Evolutionary conservation across 2,797 vertebrate genomes (phyloP).

Genomic region (Prunella strophiata): DNA sequence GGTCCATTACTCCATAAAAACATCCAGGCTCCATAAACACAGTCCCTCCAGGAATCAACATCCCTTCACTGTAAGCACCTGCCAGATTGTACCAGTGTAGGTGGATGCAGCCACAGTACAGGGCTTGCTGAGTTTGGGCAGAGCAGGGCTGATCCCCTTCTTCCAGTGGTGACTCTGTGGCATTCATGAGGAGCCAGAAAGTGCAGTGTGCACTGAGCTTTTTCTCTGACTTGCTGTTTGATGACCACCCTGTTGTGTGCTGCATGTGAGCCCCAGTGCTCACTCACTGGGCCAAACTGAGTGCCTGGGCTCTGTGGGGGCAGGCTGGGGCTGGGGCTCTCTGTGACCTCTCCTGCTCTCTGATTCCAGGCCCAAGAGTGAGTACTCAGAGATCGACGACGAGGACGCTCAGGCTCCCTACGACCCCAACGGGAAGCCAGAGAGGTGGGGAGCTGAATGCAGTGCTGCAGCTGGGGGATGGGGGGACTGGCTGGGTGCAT

Average conservation of each 20-base stretch:
- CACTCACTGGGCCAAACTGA: rapidly evolving
- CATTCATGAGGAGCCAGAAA: neutral
- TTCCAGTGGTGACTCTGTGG: neutral
- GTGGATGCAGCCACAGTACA: neutral
- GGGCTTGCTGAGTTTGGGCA: neutral
- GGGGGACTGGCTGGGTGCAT: neutral
- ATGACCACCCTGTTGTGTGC: neutral
- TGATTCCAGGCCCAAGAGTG: slow-evolving; percentile 92
- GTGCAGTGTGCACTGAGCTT: rapidly evolving
- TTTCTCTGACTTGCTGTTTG: neutral
- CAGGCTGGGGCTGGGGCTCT: neutral
- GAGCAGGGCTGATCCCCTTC: neutral
- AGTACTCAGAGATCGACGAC: slow-evolving; percentile 96
- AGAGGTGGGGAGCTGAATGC: slow-evolving; percentile 80
- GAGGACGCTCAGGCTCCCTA: slow-evolving; percentile 94
- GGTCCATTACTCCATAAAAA: neutral
- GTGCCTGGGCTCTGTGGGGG: neutral
- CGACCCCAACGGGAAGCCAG: slow-evolving; percentile 95
- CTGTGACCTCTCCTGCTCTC: neutral
- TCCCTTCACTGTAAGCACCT: neutral
- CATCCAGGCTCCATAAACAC: neutral
- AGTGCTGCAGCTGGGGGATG: neutral
- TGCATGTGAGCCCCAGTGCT: rapidly evolving
- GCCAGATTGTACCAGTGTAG: neutral
- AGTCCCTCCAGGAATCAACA: neutral